Evolutionary conservation across 2,888 invertebrate species (phyloP), one percentile per base, ranked within the genome.

Genomic region (Gymnosoma rotundatum): DNA sequence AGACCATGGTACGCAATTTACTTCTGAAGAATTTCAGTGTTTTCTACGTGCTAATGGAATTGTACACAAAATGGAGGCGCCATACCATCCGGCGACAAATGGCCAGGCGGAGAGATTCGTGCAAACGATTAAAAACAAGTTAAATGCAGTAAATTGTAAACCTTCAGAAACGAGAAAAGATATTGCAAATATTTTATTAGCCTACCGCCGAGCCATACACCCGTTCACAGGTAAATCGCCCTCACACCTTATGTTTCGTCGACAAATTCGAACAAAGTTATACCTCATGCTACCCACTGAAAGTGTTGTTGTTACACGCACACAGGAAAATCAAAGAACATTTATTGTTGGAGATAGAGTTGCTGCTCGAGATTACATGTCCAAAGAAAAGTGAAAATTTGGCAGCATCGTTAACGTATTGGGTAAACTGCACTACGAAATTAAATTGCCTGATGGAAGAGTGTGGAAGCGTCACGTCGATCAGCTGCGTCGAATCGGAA

Each of bases 351-450:
- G 75, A 48, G 73, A 85, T 45, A 78, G 73, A 69, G 80, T 85
- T 12, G 79, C 75, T 50, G 83, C 50, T n/a, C 76, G 81, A 38
- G 85, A 83, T 70, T 83, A 86, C 20, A 2, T 78, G 25, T 50
- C 72, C 9, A 81, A 70, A n/a, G n/a, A n/a, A n/a, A n/a, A 86
- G 63, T 86, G 75, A 78, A 56, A 48, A 73, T 80, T 80, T 42
- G 86, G 83, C 18, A 67, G 8, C 14, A 48, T 81, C 0, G 38
- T 12, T 25, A 52, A 58, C 38, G 61, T n/a, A 45, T 38, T 54
- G 9, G 80, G 76, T 20, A 16, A 67, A 20, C 54, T 81, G 50
- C 70, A 86, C 21, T 84, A 83, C 42, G 50, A 72, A 56, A 54
- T 82, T 5, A 56, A 70, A 63, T 20, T 83, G 54, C 75, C 72